phyloP scores from a whole-genome alignment of 2,113 vertebrate species.

The Catharus bicknelli region DNA sequence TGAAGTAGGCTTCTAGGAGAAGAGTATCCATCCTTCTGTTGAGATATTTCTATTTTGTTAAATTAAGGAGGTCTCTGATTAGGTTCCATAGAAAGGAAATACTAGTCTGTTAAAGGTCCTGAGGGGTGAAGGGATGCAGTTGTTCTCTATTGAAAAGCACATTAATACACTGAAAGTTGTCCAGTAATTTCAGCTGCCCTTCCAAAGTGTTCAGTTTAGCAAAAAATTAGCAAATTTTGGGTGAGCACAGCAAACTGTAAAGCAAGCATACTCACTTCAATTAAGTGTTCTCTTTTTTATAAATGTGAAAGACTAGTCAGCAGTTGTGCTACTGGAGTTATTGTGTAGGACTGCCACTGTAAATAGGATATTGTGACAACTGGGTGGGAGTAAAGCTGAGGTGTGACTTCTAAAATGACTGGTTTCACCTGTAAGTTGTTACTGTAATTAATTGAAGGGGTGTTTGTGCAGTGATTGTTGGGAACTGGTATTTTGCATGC shows the following conservation, averaged over 20 bases:
- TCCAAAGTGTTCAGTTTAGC: background rate
- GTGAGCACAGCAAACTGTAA: background rate
- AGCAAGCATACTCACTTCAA: background rate
- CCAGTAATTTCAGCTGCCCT: background rate
- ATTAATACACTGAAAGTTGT: background rate
- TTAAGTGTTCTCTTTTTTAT: background rate
- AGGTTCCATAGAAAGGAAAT: background rate
- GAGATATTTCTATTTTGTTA: background rate
- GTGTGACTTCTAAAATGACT: background rate
- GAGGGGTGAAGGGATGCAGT: background rate
- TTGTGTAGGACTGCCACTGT: background rate
- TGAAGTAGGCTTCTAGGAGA: slow-evolving; percentile 16
- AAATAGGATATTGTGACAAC: background rate
- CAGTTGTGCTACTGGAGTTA: background rate
- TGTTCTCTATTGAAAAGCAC: background rate
- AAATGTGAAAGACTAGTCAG: background rate
- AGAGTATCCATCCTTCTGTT: background rate
- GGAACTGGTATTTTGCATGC: background rate
- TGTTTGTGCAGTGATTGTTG: background rate
- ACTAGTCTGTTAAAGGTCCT: background rate
- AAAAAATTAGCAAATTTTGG: background rate
- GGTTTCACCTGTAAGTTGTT: background rate
- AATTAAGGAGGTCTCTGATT: background rate
- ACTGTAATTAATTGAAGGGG: background rate
- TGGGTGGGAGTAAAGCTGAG: background rate